Base-by-base conservation (phyloP, 2,113 vertebrate genomes). In the Cavia porcellus region DNA sequence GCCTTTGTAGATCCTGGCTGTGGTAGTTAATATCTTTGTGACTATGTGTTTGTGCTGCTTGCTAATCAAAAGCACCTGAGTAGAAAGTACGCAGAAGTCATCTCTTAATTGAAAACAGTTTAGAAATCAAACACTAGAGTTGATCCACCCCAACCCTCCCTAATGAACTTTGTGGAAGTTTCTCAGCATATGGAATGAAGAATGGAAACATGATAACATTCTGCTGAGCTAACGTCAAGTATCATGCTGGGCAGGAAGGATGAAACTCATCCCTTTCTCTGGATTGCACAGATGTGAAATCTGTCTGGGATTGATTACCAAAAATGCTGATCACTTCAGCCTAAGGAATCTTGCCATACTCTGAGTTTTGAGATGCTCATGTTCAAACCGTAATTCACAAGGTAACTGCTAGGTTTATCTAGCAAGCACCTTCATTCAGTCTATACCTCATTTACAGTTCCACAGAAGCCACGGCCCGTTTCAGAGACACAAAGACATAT, bases 61-160 rank as follows among this genome's bases (percentile, higher is more conserved):
- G 17, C 28, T 97, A 94, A 98, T 98, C 92, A 95, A 85, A 98
- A 92, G 42, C 98, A 91, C 92, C 93, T 96, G 96, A 86, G 42
- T 59, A 8, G 79, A 77, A 96, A 85, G 93, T 92, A 85, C 66
- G 90, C 82, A 96, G 97, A 97, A 95, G 95, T 95, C 90, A 90
- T 94, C 96, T 87, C 61, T 68, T 97, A 97, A 97, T 82, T 96
- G 96, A 74, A 96, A 97, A 96, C 92, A 96, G 88, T 95, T 94
- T 93, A 77, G 42, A 88, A 96, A 94, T 95, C 68, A 90, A 97
- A 95, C 52, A 75, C 42, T 88, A 52, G 81, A 82, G 8, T 74
- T 57, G 64, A 87, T 94, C 45, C 72, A 75, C 80, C 24, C 19
- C 79, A 13, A 55, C 15, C 61, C 79, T 92, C 59, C 75, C 61